Base-by-base conservation (phyloP, 92 coral and sea anemone genomes). In the Phenganax stokvisi region DNA sequence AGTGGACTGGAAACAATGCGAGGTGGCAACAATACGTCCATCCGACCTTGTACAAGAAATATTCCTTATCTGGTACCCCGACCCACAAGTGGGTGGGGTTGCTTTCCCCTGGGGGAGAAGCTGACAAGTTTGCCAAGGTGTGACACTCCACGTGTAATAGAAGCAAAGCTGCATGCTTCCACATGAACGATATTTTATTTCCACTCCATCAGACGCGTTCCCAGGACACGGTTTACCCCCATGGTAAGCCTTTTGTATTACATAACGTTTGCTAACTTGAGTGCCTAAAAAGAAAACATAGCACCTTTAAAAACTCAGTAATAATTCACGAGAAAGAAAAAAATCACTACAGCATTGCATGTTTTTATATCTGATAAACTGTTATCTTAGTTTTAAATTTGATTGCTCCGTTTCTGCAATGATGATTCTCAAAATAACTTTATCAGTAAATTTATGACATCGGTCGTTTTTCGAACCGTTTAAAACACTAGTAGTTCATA, bases 31-130 rank as follows among this genome's bases (percentile, higher is more conserved):
- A 54, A 63, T 13, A 12, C 51, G 51, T 63, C 69, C 72, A 54
- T 79, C 83, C 0, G 83, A 79, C 29, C 83, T n/a, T 12, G 54
- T 10, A 17, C 83, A 79, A 63, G 83, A 63, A 47, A 79, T 53
- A 20, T 51, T 79, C 15, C 83, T 79, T 0, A 62, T 79, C 55
- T 79, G 73, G 29, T 79, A 79, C 17, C 83, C 83, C 3, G 73
- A 58, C 3, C 83, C 83, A 65, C 83, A 79, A 0, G 25, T 63
- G 56, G 69, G 13, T 8, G 67, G 73, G 28, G 61, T 54, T 0
- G 51, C 51, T 51, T 61, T 77, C 29, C 30, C 52, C 37, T 52
- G 73, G 16, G 74, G 74, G 6, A 79, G 83, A 44, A 79, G 20
- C 55, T 1, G 10, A 25, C 83, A 79, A 6, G n/a, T 31, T 10